Conservation (phyloP, 2,888 invertebrate genomes). For the Caenorhabditis afra region DNA sequence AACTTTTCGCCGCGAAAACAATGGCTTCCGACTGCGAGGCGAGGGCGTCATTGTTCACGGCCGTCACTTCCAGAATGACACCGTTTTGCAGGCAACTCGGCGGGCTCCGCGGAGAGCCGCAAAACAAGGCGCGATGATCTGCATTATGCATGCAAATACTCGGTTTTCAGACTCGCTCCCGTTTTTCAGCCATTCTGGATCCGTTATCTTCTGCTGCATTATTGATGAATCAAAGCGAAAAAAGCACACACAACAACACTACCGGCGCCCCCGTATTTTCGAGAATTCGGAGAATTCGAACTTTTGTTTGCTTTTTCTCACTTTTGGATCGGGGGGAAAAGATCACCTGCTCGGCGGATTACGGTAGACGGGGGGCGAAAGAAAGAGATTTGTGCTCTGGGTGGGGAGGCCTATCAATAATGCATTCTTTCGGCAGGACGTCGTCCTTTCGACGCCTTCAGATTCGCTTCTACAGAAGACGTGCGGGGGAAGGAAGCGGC, state of each 20-base stretch:
- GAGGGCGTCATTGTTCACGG: too few relatives aligned
- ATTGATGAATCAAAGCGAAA: background rate
- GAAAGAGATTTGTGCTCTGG: too few relatives aligned
- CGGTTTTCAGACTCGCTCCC: too few relatives aligned
- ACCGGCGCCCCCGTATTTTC: background rate
- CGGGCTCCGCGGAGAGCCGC: background rate
- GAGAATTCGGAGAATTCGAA: background rate
- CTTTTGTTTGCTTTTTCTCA: background rate
- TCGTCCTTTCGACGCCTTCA: too few relatives aligned
- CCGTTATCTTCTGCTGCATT: conserved; percentile 9
- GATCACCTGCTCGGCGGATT: too few relatives aligned
- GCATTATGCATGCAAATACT: conserved; percentile 9
- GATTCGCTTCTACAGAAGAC: background rate
- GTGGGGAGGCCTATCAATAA: too few relatives aligned
- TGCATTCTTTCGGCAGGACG: too few relatives aligned
- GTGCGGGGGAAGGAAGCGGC: background rate
- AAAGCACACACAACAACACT: background rate
- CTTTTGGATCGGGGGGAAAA: too few relatives aligned
- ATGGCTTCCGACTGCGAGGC: too few relatives aligned
- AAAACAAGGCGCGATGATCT: conserved; percentile 14
- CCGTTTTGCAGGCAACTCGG: background rate
- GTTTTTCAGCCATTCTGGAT: background rate
- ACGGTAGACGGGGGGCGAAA: too few relatives aligned
- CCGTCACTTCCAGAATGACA: too few relatives aligned
- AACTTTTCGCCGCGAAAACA: background rate